Evolutionary conservation across 1,140 invertebrate genomes (phyloP).

Genomic region (Harpegnathos saltator): DNA sequence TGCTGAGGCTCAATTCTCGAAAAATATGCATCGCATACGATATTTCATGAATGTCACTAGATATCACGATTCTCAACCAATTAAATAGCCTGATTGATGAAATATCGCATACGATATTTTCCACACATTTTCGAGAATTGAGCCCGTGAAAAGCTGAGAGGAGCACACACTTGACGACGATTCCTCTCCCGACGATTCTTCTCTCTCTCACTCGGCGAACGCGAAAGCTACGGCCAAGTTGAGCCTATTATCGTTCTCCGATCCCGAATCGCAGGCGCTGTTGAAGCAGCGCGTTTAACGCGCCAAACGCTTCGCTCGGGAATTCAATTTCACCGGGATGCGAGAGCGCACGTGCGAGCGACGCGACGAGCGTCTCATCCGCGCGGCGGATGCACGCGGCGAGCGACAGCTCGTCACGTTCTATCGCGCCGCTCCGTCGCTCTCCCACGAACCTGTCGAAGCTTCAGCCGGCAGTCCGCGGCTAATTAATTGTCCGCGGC

Average conservation of each 20-base stretch:
- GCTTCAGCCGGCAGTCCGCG: conserved; percentile 25
- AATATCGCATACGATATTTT: no score
- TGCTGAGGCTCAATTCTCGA: no score
- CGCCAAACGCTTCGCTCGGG: conserved; percentile 26
- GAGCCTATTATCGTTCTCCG: neutral
- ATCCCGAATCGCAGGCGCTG: conserved; percentile 10
- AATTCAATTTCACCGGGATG: conserved; percentile 57
- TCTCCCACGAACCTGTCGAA: conserved; percentile 60
- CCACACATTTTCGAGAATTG: no score
- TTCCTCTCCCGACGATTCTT: no score
- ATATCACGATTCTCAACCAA: no score
- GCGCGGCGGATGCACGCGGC: conserved; percentile 7
- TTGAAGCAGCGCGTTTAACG: conserved; percentile 13
- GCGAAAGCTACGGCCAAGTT: no score
- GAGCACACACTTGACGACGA: no score
- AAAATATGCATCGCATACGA: no score
- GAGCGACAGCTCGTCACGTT: conserved; percentile 44
- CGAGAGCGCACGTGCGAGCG: neutral
- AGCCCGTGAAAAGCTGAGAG: no score
- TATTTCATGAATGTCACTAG: no score
- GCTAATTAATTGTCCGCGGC: conserved; percentile 70
- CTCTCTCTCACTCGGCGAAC: no score
- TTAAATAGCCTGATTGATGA: no score
- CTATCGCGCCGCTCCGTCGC: conserved; percentile 50
- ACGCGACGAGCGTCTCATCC: conserved; percentile 5